Conservation (phyloP, 1,140 invertebrate species). For the Penaeus japonicus region DNA sequence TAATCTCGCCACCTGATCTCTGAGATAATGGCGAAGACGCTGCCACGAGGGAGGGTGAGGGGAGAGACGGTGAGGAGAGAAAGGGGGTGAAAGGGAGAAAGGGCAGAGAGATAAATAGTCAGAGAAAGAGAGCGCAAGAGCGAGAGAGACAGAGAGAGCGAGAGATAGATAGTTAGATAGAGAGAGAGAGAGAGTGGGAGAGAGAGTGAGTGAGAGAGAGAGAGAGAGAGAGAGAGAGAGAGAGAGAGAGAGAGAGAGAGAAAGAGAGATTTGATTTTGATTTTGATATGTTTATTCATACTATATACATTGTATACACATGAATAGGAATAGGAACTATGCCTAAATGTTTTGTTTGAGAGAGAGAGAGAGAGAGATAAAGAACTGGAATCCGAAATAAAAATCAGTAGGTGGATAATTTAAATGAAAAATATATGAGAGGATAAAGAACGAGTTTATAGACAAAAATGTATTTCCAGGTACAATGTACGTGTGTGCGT, state of each 20-base stretch:
- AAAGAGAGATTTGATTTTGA: no score
- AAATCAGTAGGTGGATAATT: not conserved
- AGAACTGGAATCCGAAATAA: not conserved
- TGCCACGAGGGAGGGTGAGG: not conserved
- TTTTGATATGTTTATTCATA: no score
- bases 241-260: no score
- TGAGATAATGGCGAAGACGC: not conserved
- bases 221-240: no score
- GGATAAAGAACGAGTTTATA: not conserved
- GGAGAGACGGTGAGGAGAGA: not conserved
- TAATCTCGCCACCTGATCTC: constrained; percentile 29
- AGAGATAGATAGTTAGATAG: not conserved
- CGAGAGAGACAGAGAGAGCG: no score
- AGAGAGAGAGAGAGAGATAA: not conserved
- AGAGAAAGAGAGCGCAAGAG: no score
- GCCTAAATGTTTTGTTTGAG: no score
- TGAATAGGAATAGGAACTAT: no score
- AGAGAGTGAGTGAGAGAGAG: no score
- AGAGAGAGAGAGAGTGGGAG: no score
- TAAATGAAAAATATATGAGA: not conserved
- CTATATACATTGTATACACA: no score
- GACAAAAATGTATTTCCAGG: not conserved
- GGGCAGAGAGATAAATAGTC: not conserved
- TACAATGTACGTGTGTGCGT: not conserved
- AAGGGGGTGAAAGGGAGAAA: not conserved